A percentile compares a stretch with the other conserved stretches of the same genome.
phyloP scores from a whole-genome alignment of 37 sponge, comb jelly and placozoan species.

The Ephydatia muelleri region DNA sequence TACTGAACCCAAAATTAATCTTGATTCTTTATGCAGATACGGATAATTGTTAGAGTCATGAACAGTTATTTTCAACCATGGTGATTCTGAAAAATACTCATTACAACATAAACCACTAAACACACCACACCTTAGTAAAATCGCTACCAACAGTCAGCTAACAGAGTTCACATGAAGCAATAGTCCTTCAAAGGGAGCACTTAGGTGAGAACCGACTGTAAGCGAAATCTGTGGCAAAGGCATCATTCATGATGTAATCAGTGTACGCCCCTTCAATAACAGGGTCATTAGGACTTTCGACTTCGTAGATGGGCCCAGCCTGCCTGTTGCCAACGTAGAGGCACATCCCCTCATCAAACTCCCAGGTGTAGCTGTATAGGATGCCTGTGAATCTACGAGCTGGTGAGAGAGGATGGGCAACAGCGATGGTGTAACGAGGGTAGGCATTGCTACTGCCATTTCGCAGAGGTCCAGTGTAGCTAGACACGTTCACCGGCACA shows the following conservation, averaged over 20 bases:
- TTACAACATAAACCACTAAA: not conserved
- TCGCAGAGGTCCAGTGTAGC: not conserved
- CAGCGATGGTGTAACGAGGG: slow-evolving; percentile 32
- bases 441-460: not conserved
- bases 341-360: slow-evolving; percentile 12
- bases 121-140: not conserved
- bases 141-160: not conserved
- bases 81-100: too few species aligned
- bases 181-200: not conserved
- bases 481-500: slow-evolving; percentile 45
- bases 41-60: too few species aligned
- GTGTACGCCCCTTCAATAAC: slow-evolving; percentile 62
- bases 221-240: slow-evolving; percentile 29
- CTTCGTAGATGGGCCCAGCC: slow-evolving; percentile 32
- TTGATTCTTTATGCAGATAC: too few species aligned
- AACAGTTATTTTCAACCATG: too few species aligned
- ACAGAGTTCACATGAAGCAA: not conserved
- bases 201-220: slow-evolving; percentile 11
- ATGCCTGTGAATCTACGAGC: slow-evolving; percentile 36
- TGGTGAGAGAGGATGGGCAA: slow-evolving; percentile 21
- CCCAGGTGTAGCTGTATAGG: slow-evolving; percentile 45
- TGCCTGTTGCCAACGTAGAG: slow-evolving; percentile 40
- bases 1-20: too few species aligned
- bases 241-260: slow-evolving; percentile 35
- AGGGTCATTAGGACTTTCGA: slow-evolving; percentile 48